Conservation (phyloP, 1,140 invertebrate genomes). For the Drosophila nannoptera region DNA sequence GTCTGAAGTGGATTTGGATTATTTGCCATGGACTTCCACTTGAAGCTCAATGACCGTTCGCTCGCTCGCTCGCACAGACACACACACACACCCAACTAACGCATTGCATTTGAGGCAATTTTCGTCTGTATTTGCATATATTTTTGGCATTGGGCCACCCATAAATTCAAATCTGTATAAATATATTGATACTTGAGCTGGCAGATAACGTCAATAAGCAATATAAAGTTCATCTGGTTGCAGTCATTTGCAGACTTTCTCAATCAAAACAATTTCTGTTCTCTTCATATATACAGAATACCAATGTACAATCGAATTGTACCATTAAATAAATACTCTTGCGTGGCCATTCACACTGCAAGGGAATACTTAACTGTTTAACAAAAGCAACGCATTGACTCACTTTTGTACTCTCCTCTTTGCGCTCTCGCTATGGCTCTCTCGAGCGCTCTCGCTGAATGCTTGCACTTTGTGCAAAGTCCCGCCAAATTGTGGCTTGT, state of each 20-base stretch:
- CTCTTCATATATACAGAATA: too few relatives aligned
- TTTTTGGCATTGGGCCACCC: conserved; percentile 57
- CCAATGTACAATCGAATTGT: too few relatives aligned
- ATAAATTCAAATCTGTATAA: conserved; percentile 30
- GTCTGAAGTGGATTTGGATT: conserved; percentile 46
- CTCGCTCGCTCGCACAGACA: conserved; percentile 15
- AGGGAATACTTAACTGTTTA: neutral
- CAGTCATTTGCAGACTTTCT: neutral
- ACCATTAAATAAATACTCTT: too few relatives aligned
- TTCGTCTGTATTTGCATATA: conserved; percentile 14
- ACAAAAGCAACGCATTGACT: neutral
- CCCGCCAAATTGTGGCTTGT: neutral
- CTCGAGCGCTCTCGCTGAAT: neutral
- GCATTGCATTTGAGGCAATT: conserved; percentile 30
- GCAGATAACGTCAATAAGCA: neutral
- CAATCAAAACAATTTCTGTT: too few relatives aligned
- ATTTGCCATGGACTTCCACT: conserved; percentile 33
- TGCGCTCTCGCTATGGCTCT: neutral
- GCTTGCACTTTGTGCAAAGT: neutral
- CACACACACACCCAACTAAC: neutral
- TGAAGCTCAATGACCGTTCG: conserved; percentile 54
- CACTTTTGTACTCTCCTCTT: neutral
- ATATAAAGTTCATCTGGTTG: neutral
- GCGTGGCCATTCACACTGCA: too few relatives aligned
- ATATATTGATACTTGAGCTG: neutral